phyloP scores from a whole-genome alignment of 2,888 invertebrate genomes.

The Drosophila pseudotakahashii region DNA sequence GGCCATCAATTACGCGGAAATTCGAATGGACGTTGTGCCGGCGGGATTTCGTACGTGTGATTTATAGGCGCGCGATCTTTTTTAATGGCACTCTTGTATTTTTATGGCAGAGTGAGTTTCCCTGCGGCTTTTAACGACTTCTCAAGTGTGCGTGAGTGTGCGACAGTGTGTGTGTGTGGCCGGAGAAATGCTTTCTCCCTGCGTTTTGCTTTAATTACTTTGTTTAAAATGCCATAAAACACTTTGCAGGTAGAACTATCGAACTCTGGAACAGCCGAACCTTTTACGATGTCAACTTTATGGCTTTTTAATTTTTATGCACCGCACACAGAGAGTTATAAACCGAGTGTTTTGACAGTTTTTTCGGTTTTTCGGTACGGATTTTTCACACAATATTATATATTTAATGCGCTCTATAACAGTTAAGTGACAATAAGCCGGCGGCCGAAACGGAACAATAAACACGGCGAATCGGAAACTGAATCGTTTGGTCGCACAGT shows the following conservation, averaged over 20 bases:
- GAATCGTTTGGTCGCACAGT: constrained; percentile 20
- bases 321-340: constrained; percentile 37
- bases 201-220: constrained; percentile 66
- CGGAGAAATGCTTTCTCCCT: constrained; percentile 49
- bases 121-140: constrained; percentile 46
- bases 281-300: constrained; percentile 64
- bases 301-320: constrained; percentile 75
- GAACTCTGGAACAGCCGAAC: constrained; percentile 27
- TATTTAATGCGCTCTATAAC: constrained; percentile 66
- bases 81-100: constrained; percentile 72
- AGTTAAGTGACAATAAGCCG: constrained; percentile 80
- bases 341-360: constrained; percentile 61
- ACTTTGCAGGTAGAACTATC: constrained; percentile 36
- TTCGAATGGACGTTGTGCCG: constrained; percentile 45
- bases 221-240: constrained; percentile 74
- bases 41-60: constrained; percentile 55
- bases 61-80: constrained; percentile 73
- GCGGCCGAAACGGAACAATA: constrained; percentile 61
- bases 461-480: constrained; percentile 56
- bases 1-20: constrained; percentile 74
- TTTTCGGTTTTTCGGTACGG: constrained; percentile 38
- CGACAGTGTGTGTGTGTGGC: constrained; percentile 10
- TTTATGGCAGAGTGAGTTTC: constrained; percentile 61
- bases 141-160: constrained; percentile 31
- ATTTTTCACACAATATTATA: constrained; percentile 56